Base-by-base conservation (phyloP, 2,888 invertebrate genomes). In the Eudemis profundana region DNA sequence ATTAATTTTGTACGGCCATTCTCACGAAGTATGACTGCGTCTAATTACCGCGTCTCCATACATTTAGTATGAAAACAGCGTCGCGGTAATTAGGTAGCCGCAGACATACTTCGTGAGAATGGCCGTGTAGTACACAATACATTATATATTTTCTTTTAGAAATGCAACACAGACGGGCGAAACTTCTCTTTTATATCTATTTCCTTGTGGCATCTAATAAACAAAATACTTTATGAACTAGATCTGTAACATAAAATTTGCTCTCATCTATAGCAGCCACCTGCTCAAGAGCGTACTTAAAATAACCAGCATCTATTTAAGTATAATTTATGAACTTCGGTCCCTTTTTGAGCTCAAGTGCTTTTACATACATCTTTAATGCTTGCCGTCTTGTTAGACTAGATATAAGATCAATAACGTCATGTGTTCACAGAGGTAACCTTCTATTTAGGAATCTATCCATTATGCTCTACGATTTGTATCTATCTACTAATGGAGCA, bases 261-360 rank as follows among this genome's bases (percentile, higher is more conserved):
- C 42, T 47, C 47, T 47, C 7, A 53, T 19, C 17, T 10, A 12
- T 49, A 67, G 68, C 71, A 62, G 73, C 72, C 70, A 83, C 81
- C 80, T 81, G 79, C 69, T 74, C 62, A 68, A 77, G 75, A 72
- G 70, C 67, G 69, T 70, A 79, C 85, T 85, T 81, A 74, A 78
- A 74, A 68, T 77, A 80, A 77, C 77, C 69, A 78, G 80, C 72
- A 77, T 83, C 85, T 85, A 81, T 84, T 87, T 87, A 80, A 76
- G 77, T 75, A 78, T 86, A 81, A 87, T 87, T 87, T 87, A 87
- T 84, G 79, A 74, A 71, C 74, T 67, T 75, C 74, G 74, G 75
- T 77, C 74, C 72, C 72, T 76, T 77, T 73, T 78, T 74, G 71
- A 75, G 70, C 78, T 85, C 83, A 82, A 87, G 86, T 85, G 86